Conservation (phyloP, 2,113 vertebrate species). For the Antechinus stuartii region DNA sequence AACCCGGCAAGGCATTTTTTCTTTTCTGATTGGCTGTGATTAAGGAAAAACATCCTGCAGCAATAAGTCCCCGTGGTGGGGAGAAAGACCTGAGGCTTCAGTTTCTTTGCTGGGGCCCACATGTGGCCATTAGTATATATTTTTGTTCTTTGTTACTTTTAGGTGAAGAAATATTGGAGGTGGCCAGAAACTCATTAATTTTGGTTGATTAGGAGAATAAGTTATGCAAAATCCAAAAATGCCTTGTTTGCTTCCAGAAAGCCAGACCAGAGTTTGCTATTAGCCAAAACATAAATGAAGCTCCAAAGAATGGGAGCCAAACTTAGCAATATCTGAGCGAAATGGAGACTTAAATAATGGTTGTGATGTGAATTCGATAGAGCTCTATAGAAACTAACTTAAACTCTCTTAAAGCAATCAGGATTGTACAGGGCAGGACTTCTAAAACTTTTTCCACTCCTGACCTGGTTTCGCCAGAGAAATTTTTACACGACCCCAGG, state of each 20-base stretch:
- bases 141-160: neutral
- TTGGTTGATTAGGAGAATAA: neutral
- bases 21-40: neutral
- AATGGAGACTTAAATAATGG: neutral
- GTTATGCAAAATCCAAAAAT: neutral
- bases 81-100: neutral
- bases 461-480: too few species aligned
- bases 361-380: neutral
- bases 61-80: neutral
- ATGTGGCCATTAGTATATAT: neutral
- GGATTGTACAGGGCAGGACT: neutral
- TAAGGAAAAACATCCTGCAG: neutral
- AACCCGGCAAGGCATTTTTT: neutral
- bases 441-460: too few species aligned
- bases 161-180: neutral
- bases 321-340: neutral
- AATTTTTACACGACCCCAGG: too few species aligned
- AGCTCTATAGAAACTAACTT: neutral
- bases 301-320: neutral
- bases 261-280: neutral
- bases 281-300: neutral
- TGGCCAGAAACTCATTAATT: neutral
- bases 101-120: neutral
- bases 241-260: neutral
- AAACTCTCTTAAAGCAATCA: neutral